Evolutionary conservation across 2,113 vertebrate species (phyloP).

Genomic region (Megaceryle torquata): DNA sequence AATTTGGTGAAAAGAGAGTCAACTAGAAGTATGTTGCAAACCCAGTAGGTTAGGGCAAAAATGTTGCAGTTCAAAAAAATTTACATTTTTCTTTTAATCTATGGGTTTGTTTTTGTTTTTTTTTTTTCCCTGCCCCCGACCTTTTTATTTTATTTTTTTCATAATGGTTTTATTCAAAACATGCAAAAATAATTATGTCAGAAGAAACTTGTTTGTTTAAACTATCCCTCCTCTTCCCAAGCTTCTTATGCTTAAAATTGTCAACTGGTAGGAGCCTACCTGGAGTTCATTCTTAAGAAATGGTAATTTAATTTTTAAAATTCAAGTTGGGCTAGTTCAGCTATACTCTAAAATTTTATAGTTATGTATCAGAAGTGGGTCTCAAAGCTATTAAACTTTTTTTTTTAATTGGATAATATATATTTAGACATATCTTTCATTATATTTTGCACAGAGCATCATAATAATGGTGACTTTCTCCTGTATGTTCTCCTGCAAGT

Average conservation of each 20-base stretch:
- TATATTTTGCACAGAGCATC: background rate
- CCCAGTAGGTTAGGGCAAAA: background rate
- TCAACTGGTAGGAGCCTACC: background rate
- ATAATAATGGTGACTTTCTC: background rate
- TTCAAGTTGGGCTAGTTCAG: background rate
- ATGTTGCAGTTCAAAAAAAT: background rate
- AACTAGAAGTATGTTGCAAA: background rate
- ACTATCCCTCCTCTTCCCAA: background rate
- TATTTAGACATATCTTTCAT: background rate
- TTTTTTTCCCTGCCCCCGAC: too few species aligned
- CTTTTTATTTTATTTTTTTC: background rate
- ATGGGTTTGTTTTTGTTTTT: background rate
- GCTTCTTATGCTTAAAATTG: background rate
- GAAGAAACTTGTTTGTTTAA: background rate
- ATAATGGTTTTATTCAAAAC: background rate
- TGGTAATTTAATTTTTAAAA: background rate
- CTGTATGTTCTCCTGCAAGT: background rate
- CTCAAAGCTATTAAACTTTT: background rate
- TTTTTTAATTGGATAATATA: background rate
- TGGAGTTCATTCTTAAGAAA: background rate
- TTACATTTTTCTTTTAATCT: background rate
- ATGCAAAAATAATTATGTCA: background rate
- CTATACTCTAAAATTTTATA: background rate
- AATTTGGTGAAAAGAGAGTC: fast-evolving
- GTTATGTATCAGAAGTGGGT: background rate